Evolutionary conservation across 2,113 vertebrate genomes (phyloP), one percentile per base, ranked within the genome.

Genomic region (Triplophysa rosa): DNA sequence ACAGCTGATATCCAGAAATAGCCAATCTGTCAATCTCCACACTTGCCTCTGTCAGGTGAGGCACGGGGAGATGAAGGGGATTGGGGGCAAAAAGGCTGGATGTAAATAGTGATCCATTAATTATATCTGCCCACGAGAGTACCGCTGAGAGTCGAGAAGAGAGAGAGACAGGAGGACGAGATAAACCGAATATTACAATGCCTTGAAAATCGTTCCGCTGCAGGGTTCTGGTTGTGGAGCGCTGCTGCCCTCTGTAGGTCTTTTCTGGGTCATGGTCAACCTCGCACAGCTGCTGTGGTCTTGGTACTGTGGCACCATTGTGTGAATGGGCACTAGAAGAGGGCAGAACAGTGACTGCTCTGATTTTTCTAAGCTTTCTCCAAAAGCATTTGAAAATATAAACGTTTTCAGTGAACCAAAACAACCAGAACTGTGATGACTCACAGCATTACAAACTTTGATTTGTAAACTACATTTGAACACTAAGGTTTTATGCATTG

Each of bases 21-120:
- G 81, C 82, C 81, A 73, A 82, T 84, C 79, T 86, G 87, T 87
- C 87, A 86, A 84, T 86, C 87, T 85, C 66, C 23, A 67, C 42
- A 78, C 70, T 52, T 82, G 54, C 73, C 73, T 75, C 65, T 70
- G 80, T 78, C 77, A 86, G 77, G 69, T 54, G 79, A 76, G 29
- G 42, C 26, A 68, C 72, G 37, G 67, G 29, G 17, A 78, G 26
- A 40, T 56, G 63, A 19, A 58, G 29, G 19, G 2, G 66, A 58
- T 10, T 68, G 61, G 65, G 78, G 67, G 40, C 33, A 52, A 76
- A 56, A 77, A 73, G 56, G 77, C 37, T 45, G 68, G 67, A 80
- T 75, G 78, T 85, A 85, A 85, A 87, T 84, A 83, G 83, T 79
- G 76, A 83, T 80, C 33, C 78, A 78, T 86, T 85, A 84, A 86